A percentile compares a stretch with the other conserved stretches of the same genome.
These are phyloP conservation scores for Gymnoscopelus microlampas DNA, from an alignment of 2,797 vertebrate genomes.

Conservation along the genomic window DNA sequence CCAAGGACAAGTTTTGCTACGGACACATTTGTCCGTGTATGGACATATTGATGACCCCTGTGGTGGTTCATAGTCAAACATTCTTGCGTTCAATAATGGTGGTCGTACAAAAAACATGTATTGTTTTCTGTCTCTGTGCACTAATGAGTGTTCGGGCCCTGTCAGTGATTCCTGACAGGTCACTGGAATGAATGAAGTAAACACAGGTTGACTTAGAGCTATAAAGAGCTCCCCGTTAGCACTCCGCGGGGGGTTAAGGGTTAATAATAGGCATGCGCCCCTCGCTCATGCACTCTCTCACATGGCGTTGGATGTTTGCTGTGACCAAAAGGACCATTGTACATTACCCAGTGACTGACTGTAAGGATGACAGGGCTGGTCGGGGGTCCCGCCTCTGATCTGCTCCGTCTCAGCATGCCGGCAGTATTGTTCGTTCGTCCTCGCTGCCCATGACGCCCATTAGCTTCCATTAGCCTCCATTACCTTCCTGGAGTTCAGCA, in stretches of 20 bases:
- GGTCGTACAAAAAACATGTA: background rate
- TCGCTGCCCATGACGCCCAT: constrained; percentile 64
- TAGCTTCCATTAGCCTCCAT: constrained; percentile 70
- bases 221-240: constrained; percentile 40
- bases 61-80: background rate
- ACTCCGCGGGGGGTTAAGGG: constrained; percentile 53
- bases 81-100: background rate
- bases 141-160: constrained; percentile 5
- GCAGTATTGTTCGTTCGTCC: constrained; percentile 53
- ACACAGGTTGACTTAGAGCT: constrained; percentile 48
- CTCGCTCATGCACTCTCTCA: constrained; percentile 40
- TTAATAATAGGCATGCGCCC: constrained; percentile 64
- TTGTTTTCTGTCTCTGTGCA: constrained; percentile 29
- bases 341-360: constrained; percentile 61
- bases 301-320: constrained; percentile 52
- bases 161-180: constrained; percentile 24
- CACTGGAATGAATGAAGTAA: constrained; percentile 38
- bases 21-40: no score
- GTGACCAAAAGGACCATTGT: constrained; percentile 60
- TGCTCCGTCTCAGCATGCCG: constrained; percentile 59
- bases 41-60: no score
- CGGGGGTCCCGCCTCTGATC: constrained; percentile 49
- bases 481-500: constrained; percentile 35
- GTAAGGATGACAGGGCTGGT: constrained; percentile 51
- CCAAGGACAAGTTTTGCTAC: no score